phyloP scores from a whole-genome alignment of 1,140 invertebrate genomes.

The Sitodiplosis mosellana region DNA sequence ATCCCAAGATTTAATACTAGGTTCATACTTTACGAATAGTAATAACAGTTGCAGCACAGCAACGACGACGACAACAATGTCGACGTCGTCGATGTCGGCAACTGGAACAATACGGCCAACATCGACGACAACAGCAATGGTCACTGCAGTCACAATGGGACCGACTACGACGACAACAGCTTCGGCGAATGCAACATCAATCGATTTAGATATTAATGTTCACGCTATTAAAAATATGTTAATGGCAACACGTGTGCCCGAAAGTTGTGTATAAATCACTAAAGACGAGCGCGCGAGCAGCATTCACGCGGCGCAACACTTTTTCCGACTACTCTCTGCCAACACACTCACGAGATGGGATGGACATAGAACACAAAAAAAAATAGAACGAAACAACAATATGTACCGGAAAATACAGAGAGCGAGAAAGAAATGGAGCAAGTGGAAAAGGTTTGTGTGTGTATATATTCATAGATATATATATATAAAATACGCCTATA shows the following conservation, averaged over 20 bases:
- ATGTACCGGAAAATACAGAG: no score
- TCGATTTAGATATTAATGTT: constrained; percentile 25
- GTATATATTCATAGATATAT: no score
- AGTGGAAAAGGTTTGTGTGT: no score
- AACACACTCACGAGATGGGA: no score
- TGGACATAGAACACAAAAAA: no score
- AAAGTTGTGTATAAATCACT: constrained; percentile 37
- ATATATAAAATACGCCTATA: no score
- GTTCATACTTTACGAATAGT: not conserved
- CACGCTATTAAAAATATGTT: constrained; percentile 40
- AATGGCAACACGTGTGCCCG: constrained; percentile 41
- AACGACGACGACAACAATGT: no score
- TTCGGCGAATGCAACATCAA: not conserved
- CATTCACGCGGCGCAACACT: no score
- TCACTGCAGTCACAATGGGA: not conserved
- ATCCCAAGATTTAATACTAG: not conserved
- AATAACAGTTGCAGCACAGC: not conserved
- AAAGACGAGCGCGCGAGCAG: no score
- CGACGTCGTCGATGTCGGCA: not conserved
- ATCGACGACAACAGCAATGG: not conserved
- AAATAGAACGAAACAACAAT: no score
- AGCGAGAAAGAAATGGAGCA: no score
- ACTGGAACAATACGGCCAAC: not conserved
- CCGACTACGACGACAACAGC: not conserved
- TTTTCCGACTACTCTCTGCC: no score